These are phyloP conservation scores for Melopsittacus undulatus DNA, from an alignment of 2,797 vertebrate genomes.

Conservation along the genomic window DNA sequence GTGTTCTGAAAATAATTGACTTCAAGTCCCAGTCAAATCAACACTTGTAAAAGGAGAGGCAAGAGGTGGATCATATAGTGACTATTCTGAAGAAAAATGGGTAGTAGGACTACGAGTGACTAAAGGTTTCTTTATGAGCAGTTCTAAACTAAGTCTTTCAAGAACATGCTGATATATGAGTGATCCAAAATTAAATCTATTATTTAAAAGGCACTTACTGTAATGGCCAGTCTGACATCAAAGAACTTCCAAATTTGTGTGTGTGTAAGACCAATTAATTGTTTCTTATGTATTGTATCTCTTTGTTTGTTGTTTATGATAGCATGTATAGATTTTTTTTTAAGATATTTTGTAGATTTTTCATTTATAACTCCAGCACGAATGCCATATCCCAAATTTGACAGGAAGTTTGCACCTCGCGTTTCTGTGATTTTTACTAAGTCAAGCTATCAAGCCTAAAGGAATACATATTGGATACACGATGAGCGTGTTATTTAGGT, in stretches of 20 bases:
- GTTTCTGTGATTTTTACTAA: neutral
- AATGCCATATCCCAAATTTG: neutral
- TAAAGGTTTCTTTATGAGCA: neutral
- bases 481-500: rapidly evolving
- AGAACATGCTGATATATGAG: neutral
- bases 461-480: rapidly evolving
- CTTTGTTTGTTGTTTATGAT: neutral
- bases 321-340: neutral
- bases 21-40: neutral
- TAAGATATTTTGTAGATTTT: neutral
- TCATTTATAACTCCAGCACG: neutral
- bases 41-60: neutral
- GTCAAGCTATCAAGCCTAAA: rapidly evolving
- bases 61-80: neutral
- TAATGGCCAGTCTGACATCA: neutral
- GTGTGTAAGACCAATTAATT: neutral
- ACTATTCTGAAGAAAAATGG: neutral
- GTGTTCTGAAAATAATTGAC: neutral
- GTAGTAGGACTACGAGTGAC: neutral
- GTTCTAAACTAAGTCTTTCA: neutral
- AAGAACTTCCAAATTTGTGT: neutral
- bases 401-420: neutral
- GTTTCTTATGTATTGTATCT: neutral
- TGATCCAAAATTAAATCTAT: neutral
- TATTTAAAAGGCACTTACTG: neutral